Base-by-base conservation (phyloP, 2,797 vertebrate genomes). In the Chelonia mydas region DNA sequence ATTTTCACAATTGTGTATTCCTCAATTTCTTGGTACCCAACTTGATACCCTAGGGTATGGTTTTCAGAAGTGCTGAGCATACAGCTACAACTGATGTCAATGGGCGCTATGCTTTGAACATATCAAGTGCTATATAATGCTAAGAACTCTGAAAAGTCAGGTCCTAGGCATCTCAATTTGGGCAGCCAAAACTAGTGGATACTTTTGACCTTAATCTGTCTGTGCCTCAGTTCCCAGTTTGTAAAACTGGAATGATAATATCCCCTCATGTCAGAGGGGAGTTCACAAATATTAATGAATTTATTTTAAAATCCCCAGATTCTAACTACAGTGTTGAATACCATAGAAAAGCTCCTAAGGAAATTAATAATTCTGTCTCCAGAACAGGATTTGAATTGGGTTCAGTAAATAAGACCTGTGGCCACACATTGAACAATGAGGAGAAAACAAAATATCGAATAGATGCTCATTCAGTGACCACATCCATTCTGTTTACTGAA, bases 401-500 rank as follows among this genome's bases (percentile, higher is more conserved):
- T 76, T 68, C 87, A 89, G 84, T 94, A 94, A 96, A 95, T 91
- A 89, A 89, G 94, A 91, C 87, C 61, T 55, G 88, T 89, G 90
- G 90, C 91, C 90, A 95, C 95, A 95, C 79, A 89, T 90, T 88
- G 90, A 92, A 89, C 45, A 79, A 59, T 74, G 83, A 91, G 88
- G 77, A 92, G 92, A 93, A 97, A 95, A 94, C 92, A 95, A 94
- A 92, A 96, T 97, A 95, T 93, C 91, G 87, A 96, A 91, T 93
- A 92, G 93, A 79, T 95, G 86, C 88, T 93, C 74, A 83, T 91
- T 97, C 90, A 80, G 54, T 79, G 65, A 89, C 51, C 47, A 59
- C 84, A 81, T 91, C 93, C 90, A 76, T 87, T 90, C 90, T 88
- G 31, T 79, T 68, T 79, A 84, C 57, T 95, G 96, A 95, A 92